A percentile compares a stretch with the other conserved stretches of the same genome.
Evolutionary conservation across 2,888 invertebrate species (phyloP).

Genomic region (Polymixis flavicincta): DNA sequence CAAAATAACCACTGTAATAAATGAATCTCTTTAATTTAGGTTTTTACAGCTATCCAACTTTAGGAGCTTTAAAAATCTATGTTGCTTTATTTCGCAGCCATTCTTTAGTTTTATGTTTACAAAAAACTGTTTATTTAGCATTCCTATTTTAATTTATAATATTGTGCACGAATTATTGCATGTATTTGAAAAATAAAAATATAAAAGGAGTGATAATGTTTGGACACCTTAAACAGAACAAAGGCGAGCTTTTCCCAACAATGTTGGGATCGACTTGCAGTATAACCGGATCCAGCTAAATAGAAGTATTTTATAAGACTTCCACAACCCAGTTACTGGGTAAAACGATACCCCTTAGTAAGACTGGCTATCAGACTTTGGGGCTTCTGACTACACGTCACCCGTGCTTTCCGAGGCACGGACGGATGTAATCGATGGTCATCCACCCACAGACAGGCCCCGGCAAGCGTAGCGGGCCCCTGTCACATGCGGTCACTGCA

Average conservation of each 20-base stretch:
- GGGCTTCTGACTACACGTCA: no score
- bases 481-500: no score
- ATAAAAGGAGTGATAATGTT: slow-evolving; percentile 20
- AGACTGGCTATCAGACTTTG: not conserved
- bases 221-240: not conserved
- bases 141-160: slow-evolving; percentile 1
- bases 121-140: not conserved
- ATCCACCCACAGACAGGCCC: no score
- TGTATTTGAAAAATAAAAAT: slow-evolving; percentile 13
- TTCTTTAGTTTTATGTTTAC: not conserved
- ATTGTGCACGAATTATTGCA: slow-evolving; percentile 2
- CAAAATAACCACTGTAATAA: slow-evolving; percentile 4
- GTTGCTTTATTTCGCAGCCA: not conserved
- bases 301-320: no score
- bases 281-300: not conserved
- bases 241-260: no score
- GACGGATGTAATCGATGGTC: no score
- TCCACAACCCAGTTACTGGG: not conserved
- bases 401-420: no score
- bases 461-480: no score
- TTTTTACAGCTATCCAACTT: not conserved
- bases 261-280: no score
- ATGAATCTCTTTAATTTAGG: slow-evolving; percentile 2
- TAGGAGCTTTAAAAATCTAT: not conserved
- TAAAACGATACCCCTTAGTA: not conserved